phyloP scores from a whole-genome alignment of 2,888 invertebrate species.

The Carabus problematicus region DNA sequence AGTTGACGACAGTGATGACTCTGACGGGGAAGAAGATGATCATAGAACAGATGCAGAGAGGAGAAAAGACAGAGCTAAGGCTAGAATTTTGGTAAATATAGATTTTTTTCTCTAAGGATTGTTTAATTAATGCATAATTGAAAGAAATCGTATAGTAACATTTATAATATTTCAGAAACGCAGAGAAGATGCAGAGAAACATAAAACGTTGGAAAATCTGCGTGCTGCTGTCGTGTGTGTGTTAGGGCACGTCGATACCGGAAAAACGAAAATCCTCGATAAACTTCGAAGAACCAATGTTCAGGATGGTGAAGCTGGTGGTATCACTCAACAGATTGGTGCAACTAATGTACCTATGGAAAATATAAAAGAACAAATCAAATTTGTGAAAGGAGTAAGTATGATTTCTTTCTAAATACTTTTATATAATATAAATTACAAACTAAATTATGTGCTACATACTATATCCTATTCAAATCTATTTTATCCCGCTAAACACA shows the following conservation, averaged over 20 bases:
- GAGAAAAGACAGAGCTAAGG: conserved; percentile 73
- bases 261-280: conserved; percentile 98
- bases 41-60: conserved; percentile 78
- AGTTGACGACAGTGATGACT: conserved; percentile 63
- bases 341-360: conserved; percentile 98
- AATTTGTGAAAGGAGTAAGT: conserved; percentile 88
- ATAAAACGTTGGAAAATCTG: conserved; percentile 71
- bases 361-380: conserved; percentile 93
- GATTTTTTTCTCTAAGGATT: background rate
- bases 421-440: no score
- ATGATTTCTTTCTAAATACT: conserved; percentile 29
- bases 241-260: conserved; percentile 98
- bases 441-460: no score
- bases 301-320: conserved; percentile 97
- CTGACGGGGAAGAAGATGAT: conserved; percentile 69
- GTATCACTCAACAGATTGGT: conserved; percentile 99
- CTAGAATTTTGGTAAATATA: conserved; percentile 70
- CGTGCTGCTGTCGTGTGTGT: conserved; percentile 98
- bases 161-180: conserved; percentile 61
- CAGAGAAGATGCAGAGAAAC: conserved; percentile 73
- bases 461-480: no score
- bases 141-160: background rate
- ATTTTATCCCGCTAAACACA: no score
- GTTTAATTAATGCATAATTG: background rate
- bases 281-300: conserved; percentile 90